Conservation (phyloP, 2,888 invertebrate genomes). For the Nomada fucata region DNA sequence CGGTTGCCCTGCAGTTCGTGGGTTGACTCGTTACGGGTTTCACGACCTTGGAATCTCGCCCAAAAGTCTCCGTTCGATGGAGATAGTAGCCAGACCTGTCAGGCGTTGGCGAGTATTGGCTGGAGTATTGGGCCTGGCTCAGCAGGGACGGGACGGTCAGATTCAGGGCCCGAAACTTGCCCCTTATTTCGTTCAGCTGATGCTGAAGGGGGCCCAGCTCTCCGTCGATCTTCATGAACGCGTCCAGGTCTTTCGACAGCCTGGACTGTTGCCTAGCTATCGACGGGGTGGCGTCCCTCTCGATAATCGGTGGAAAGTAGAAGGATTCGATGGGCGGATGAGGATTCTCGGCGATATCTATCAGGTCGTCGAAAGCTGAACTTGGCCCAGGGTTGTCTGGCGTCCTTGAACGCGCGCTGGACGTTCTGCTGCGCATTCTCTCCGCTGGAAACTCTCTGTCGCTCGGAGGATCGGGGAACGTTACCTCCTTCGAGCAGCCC, state of each 20-base stretch:
- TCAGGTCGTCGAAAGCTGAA: slow-evolving; percentile 55
- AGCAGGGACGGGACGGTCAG: slow-evolving; percentile 35
- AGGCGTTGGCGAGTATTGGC: neutral
- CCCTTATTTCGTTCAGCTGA: slow-evolving; percentile 70
- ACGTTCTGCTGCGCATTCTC: neutral
- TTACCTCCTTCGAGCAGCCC: slow-evolving; percentile 27
- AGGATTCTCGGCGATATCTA: slow-evolving; percentile 69
- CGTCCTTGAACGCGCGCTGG: neutral
- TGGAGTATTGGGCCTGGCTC: slow-evolving; percentile 3
- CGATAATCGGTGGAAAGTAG: slow-evolving; percentile 67
- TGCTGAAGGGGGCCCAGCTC: slow-evolving; percentile 71
- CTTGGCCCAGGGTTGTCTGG: neutral
- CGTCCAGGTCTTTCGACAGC: slow-evolving; percentile 56
- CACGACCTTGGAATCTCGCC: neutral
- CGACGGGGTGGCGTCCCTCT: neutral
- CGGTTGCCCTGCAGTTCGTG: too few species aligned
- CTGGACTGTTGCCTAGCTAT: slow-evolving; percentile 35
- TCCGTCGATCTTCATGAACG: slow-evolving; percentile 68
- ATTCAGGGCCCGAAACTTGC: slow-evolving; percentile 67
- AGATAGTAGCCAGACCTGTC: slow-evolving; percentile 35
- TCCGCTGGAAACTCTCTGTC: neutral
- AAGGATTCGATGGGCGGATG: slow-evolving; percentile 71
- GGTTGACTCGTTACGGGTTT: neutral
- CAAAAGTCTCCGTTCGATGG: slow-evolving; percentile 13
- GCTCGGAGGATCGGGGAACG: slow-evolving; percentile 12